A percentile compares a stretch with the other conserved stretches of the same genome.
These are phyloP conservation scores for Xiphophorus birchmanni DNA, from an alignment of 2,797 vertebrate species.

Conservation along the genomic window DNA sequence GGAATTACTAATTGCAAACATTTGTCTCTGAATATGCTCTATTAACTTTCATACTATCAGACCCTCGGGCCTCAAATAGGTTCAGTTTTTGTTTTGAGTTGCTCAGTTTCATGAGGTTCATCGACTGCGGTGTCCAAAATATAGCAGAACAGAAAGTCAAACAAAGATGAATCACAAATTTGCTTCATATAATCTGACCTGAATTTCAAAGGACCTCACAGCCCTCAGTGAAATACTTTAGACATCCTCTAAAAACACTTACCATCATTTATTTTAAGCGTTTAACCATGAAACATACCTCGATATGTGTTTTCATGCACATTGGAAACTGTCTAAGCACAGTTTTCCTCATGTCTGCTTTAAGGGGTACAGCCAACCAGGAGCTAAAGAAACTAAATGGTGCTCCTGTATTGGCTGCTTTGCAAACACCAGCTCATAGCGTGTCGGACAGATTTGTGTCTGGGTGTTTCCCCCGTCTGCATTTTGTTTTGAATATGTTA, in stretches of 20 bases:
- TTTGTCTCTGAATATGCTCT: not conserved
- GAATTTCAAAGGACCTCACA: not conserved
- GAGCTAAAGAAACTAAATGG: not conserved
- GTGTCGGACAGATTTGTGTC: not conserved
- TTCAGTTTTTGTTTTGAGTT: conserved; percentile 5
- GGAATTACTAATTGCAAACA: not conserved
- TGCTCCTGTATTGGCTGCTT: not conserved
- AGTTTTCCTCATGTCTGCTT: not conserved
- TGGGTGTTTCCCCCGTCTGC: not conserved
- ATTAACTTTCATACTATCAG: not conserved
- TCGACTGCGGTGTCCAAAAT: not conserved
- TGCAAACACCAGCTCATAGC: not conserved
- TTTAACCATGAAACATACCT: not conserved
- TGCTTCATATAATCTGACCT: not conserved
- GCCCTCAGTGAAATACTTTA: not conserved
- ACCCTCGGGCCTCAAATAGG: not conserved
- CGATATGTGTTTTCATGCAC: not conserved
- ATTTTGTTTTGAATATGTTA: not conserved
- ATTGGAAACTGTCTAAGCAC: not conserved
- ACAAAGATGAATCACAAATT: not conserved
- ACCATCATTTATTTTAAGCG: not conserved
- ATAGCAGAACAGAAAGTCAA: not conserved
- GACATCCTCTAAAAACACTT: not conserved
- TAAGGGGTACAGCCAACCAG: not conserved
- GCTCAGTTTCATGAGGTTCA: not conserved